A percentile compares a stretch with the other conserved stretches of the same genome.
Conservation (phyloP, 2,888 invertebrate species). For the Maniola hyperantus region DNA sequence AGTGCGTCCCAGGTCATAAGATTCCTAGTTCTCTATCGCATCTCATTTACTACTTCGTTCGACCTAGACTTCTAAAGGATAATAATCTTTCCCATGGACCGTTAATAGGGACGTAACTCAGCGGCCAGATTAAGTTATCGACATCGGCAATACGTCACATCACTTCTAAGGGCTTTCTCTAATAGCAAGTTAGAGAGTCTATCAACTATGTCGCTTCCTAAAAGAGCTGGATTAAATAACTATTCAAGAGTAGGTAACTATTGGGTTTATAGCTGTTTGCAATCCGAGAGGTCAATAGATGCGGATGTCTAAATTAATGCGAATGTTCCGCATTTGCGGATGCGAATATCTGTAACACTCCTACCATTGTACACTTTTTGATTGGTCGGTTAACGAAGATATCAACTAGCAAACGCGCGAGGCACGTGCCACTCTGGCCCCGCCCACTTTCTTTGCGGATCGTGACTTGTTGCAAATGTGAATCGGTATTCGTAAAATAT, state of each 20-base stretch:
- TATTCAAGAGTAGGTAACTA: neutral
- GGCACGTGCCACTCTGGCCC: no score
- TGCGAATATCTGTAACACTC: no score
- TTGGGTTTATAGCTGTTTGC: no score
- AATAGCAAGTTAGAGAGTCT: conserved; percentile 3
- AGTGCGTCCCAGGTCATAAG: conserved; percentile 40
- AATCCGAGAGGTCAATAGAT: no score
- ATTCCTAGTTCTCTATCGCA: conserved; percentile 49
- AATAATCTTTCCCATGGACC: conserved; percentile 42
- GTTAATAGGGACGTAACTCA: conserved; percentile 40
- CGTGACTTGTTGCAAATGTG: no score
- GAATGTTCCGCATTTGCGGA: no score
- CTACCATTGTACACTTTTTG: no score
- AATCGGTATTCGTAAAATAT: no score
- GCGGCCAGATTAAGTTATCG: conserved; percentile 27
- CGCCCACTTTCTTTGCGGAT: no score
- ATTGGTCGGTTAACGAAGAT: no score
- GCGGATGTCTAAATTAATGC: no score
- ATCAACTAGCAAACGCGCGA: no score
- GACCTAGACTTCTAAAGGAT: conserved; percentile 40
- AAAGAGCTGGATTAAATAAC: neutral
- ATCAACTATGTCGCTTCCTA: neutral
- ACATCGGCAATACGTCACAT: conserved; percentile 18
- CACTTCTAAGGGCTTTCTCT: conserved; percentile 11
- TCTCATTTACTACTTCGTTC: conserved; percentile 52